A percentile compares a stretch with the other conserved stretches of the same genome.
phyloP scores from a whole-genome alignment of 1,140 invertebrate genomes.

The Steinernema feltiae region DNA sequence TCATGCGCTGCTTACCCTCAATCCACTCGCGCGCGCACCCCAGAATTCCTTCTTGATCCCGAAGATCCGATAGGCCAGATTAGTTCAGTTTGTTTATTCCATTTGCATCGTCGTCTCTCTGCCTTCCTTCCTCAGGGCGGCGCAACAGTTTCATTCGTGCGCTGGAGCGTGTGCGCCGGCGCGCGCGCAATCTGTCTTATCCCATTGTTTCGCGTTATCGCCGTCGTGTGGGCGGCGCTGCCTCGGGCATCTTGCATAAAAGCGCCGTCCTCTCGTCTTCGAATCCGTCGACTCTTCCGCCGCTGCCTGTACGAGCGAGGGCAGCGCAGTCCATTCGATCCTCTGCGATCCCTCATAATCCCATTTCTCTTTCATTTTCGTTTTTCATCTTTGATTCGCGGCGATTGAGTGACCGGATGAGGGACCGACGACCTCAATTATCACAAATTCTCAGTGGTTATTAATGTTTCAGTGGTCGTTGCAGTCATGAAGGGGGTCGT shows the following conservation, averaged over 20 bases:
- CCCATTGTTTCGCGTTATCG: constrained; percentile 13
- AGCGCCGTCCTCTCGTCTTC: not conserved
- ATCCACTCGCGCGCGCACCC: not conserved
- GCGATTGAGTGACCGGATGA: no score
- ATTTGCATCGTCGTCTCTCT: not conserved
- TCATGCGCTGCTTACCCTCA: not conserved
- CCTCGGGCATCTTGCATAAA: constrained; percentile 11
- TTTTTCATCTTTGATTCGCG: not conserved
- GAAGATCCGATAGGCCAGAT: not conserved
- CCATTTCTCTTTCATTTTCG: not conserved
- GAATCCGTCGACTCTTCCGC: not conserved
- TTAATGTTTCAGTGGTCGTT: not conserved
- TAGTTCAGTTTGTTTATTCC: constrained; percentile 3
- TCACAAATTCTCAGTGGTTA: not conserved
- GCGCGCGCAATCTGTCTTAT: constrained; percentile 5
- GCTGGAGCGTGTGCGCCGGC: not conserved
- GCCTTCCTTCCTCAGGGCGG: not conserved
- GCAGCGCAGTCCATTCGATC: no score
- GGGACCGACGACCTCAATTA: not conserved
- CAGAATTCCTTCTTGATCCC: not conserved
- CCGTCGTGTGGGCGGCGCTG: not conserved
- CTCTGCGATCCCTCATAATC: not conserved
- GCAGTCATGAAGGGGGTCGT: not conserved
- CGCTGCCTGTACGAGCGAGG: not conserved
- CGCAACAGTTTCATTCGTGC: not conserved